Evolutionary conservation across 2,113 vertebrate genomes (phyloP).

Genomic region (Arizona elegans): DNA sequence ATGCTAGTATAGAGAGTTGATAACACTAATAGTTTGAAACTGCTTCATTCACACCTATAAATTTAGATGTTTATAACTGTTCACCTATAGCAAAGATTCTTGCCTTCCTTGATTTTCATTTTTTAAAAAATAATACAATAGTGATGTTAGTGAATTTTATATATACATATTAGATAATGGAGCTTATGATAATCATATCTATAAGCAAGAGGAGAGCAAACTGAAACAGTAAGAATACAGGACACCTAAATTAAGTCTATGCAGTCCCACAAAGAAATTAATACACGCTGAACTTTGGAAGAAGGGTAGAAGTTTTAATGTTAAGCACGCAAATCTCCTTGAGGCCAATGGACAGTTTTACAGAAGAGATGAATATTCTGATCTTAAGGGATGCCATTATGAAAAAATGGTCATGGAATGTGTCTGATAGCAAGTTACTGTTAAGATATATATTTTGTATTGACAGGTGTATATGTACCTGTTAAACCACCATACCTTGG

Average conservation of each 20-base stretch:
- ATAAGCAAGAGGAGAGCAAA: not conserved
- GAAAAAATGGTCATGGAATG: not conserved
- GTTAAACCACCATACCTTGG: not conserved
- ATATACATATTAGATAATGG: not conserved
- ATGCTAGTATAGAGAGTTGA: not conserved
- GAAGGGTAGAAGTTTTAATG: not conserved
- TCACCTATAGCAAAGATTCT: not conserved
- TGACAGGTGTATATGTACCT: not conserved
- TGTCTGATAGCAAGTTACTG: not conserved
- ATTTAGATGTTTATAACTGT: not conserved
- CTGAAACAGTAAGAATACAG: not conserved
- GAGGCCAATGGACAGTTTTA: not conserved
- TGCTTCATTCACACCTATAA: not conserved
- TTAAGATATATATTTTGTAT: not conserved
- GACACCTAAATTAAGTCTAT: not conserved
- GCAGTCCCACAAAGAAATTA: not conserved
- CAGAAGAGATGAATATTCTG: not conserved
- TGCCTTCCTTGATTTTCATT: not conserved
- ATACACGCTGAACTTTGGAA: not conserved
- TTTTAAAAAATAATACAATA: not conserved
- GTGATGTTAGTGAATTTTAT: not conserved
- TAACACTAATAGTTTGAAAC: not conserved
- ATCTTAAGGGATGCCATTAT: conserved; percentile 19
- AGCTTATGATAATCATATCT: not conserved
- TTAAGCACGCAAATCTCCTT: not conserved